phyloP scores from a whole-genome alignment of 2,797 vertebrate species.

The Melanotaenia nigrans region DNA sequence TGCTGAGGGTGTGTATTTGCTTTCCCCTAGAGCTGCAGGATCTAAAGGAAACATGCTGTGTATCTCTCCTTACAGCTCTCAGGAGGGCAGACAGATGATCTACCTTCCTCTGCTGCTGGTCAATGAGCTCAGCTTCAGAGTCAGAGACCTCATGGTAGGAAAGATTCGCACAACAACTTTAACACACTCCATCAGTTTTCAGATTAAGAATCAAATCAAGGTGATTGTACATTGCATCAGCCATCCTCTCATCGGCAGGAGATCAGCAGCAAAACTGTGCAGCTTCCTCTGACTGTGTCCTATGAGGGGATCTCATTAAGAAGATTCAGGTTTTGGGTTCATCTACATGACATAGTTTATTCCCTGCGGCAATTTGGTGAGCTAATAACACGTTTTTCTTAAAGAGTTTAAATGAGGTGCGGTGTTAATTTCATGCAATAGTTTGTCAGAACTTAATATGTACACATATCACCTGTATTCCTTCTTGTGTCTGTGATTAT shows the following conservation, averaged over 20 bases:
- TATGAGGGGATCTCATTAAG: constrained; percentile 93
- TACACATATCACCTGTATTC: not conserved
- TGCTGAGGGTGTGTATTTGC: too few species aligned
- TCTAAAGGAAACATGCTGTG: not conserved
- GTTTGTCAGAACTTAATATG: not conserved
- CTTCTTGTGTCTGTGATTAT: not conserved
- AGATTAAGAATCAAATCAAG: not conserved
- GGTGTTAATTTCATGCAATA: not conserved
- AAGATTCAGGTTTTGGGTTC: constrained; percentile 94
- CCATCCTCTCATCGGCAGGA: constrained; percentile 73
- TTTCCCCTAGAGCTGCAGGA: too few species aligned
- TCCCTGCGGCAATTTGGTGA: constrained; percentile 94
- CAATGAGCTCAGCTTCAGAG: constrained; percentile 93
- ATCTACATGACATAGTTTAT: constrained; percentile 93
- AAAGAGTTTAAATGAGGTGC: not conserved
- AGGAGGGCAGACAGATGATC: constrained; percentile 88
- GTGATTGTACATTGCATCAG: not conserved
- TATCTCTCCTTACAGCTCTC: constrained; percentile 80
- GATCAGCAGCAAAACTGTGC: constrained; percentile 87
- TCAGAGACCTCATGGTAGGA: constrained; percentile 93
- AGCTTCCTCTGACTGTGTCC: constrained; percentile 90
- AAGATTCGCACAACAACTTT: not conserved
- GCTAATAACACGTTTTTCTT: constrained; percentile 36
- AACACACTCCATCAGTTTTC: not conserved
- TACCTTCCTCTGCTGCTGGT: constrained; percentile 97